A percentile compares a stretch with the other conserved stretches of the same genome.
Conservation (phyloP, 2,888 invertebrate species). For the Cephonodes hylas region DNA sequence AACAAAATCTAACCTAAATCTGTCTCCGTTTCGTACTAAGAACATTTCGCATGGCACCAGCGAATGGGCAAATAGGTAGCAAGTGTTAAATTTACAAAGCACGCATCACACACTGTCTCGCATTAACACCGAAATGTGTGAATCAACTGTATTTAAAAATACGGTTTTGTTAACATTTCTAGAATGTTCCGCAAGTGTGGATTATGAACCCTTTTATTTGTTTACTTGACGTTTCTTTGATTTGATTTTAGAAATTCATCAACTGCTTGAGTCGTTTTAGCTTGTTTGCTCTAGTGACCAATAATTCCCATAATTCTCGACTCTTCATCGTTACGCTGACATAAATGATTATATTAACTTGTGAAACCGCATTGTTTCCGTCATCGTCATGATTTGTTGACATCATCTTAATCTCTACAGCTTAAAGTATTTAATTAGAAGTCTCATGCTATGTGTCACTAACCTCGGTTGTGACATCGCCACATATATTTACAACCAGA, state of each 20-base stretch:
- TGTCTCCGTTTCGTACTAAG: neutral
- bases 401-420: too few relatives aligned
- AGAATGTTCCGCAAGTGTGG: neutral
- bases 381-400: too few relatives aligned
- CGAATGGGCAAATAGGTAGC: neutral
- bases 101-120: neutral
- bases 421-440: too few relatives aligned
- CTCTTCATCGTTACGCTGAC: too few relatives aligned
- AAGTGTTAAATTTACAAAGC: slow-evolving; percentile 4
- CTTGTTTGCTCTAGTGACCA: too few relatives aligned
- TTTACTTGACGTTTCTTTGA: neutral
- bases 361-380: too few relatives aligned
- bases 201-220: neutral
- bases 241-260: neutral
- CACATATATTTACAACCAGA: too few relatives aligned
- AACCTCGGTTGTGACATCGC: too few relatives aligned
- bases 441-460: too few relatives aligned
- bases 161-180: neutral
- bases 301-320: too few relatives aligned
- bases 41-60: neutral
- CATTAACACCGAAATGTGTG: neutral
- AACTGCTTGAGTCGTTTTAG: too few relatives aligned
- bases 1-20: neutral
- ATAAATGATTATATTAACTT: too few relatives aligned
- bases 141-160: neutral